Evolutionary conservation across 2,113 vertebrate genomes (phyloP), one percentile per base, ranked within the genome.

Genomic region (Coryphaenoides rupestris): DNA sequence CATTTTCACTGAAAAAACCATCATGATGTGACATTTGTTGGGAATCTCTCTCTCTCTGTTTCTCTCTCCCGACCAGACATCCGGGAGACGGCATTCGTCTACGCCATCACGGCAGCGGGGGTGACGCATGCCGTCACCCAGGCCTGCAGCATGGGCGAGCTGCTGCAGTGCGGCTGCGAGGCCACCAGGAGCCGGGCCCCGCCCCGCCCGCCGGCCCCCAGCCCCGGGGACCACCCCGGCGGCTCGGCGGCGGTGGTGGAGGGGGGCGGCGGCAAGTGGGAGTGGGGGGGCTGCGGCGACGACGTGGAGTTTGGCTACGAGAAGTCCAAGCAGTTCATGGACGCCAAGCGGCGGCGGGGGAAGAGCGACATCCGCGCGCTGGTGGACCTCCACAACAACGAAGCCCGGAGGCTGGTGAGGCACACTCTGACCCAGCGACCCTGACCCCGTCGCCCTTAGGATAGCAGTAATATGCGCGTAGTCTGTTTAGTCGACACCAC

Each of bases 241-340:
- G 33, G 84, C 0, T 77, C 89, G 1, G n/a, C n/a, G n/a, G n/a
- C n/a, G n/a, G n/a, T n/a, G n/a, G n/a, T n/a, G n/a, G n/a, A n/a
- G n/a, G 83, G 80, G 0, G 92, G 94, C n/a, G 93, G 91, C 33
- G 91, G 92, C 0, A 91, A 93, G 75, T 99, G 96, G 97, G 96
- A 99, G 77, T 98, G 97, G 97, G 97, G 95, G 0, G 97, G 97
- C 75, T 99, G 96, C 0, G 96, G 95, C 5, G 96, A 98, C 0
- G 96, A 98, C 0, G 95, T 99, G 77, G 95, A 97, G 73, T 99
- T 96, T 0, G 97, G 97, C 74, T 95, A 97, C 0, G 95, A 98
- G 81, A 98, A 98, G 73, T 98, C 96, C 0, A 94, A 94, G 74
- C 94, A 96, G 84, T 99, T 98, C 71, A 98, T 98, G 95, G 96